Evolutionary conservation across 2,113 vertebrate species (phyloP).

Genomic region (Chrysochloris asiatica): DNA sequence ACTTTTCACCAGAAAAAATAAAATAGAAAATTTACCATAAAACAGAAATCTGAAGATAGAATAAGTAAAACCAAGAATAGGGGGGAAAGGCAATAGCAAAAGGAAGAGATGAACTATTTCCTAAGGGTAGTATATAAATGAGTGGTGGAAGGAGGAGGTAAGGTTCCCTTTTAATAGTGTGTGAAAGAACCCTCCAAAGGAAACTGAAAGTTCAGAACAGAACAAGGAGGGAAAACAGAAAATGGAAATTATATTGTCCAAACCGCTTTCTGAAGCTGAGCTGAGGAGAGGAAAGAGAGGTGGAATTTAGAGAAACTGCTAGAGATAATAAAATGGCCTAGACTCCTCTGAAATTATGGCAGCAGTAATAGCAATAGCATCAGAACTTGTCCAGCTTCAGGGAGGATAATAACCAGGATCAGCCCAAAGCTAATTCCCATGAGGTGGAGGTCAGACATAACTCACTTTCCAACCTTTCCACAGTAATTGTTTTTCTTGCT

Average conservation of each 20-base stretch:
- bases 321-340: neutral
- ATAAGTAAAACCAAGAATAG: neutral
- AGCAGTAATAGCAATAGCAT: neutral
- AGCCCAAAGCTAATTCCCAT: neutral
- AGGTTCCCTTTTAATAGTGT: too few species aligned
- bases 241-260: neutral
- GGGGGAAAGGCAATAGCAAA: neutral
- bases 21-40: constrained; percentile 50
- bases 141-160: neutral
- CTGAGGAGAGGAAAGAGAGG: neutral
- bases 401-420: too few species aligned
- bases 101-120: neutral
- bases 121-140: neutral
- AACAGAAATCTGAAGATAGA: neutral
- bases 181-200: neutral
- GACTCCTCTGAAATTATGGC: neutral
- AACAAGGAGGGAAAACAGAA: neutral
- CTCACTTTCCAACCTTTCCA: neutral
- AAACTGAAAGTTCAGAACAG: neutral
- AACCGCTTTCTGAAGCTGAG: neutral
- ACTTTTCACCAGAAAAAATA: constrained; percentile 65
- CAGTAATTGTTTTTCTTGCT: too few species aligned
- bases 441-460: neutral
- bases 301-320: too few species aligned
- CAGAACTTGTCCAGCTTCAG: too few species aligned